Base-by-base conservation (phyloP, 2,888 invertebrate species). In the Norana najaformis region DNA sequence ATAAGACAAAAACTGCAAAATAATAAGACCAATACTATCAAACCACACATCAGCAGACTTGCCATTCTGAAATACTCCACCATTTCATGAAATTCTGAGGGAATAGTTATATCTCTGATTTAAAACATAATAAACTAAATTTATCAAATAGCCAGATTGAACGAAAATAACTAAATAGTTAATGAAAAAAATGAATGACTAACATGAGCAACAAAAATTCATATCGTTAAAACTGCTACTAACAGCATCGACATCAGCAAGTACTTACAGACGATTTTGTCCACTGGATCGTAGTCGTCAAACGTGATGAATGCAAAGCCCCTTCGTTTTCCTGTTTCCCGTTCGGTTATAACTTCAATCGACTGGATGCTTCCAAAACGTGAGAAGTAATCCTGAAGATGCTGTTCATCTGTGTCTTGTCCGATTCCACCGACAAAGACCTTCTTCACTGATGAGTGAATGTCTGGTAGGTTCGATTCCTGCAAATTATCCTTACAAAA, bases 251-350 rank as follows among this genome's bases (percentile, higher is more conserved):
- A n/a, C 23, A 47, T 23, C 23, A 47, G 23, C 4, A 23, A 47
- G 23, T 47, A 97, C 97, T 97, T 96, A 98, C 98, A 96, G 93
- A 98, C 97, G 95, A 98, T 97, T 96, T 98, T 98, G 95, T 99
- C 99, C 90, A 99, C 98, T 8, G 98, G 97, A 95, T 99, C 99
- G 94, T 98, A 98, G 95, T 99, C 99, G 94, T 98, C 98, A 95
- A 98, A 99, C 94, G 98, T 98, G 83, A 99, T 97, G 95, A 99
- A 99, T 88, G 97, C 98, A 95, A 99, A 99, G 16, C 99, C 99
- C 93, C 98, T 96, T 93, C 97, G 97, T 95, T 98, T 98, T 89
- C 98, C 98, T 4, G 97, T 97, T 90, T 97, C 97, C 93, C 98
- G 98, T 94, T 98, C 98, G 18, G 97, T 97, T 3, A 98, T 98